These are phyloP conservation scores for Tuberolachnus salignus DNA, from an alignment of 2,888 invertebrate genomes.

Conservation along the genomic window DNA sequence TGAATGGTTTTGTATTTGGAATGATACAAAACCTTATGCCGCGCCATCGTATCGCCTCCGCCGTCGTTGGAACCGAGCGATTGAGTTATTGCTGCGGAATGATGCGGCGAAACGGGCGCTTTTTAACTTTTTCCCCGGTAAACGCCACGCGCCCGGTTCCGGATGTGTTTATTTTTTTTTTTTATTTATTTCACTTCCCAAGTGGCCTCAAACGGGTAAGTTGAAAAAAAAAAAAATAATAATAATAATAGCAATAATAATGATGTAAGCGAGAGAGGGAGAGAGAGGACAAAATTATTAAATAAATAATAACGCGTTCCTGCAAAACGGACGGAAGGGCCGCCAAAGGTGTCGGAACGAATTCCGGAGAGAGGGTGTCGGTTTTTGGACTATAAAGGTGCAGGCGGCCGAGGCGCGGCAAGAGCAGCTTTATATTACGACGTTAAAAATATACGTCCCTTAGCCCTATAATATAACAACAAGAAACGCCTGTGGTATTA, in stretches of 20 bases:
- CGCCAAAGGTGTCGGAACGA: conserved; percentile 28
- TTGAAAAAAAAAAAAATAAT: neutral
- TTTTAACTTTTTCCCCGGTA: conserved; percentile 48
- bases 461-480: neutral
- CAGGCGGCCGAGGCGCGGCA: neutral
- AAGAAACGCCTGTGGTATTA: conserved; percentile 32
- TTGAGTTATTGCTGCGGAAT: conserved; percentile 53
- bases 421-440: conserved; percentile 11
- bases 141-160: neutral
- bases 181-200: neutral
- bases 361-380: conserved; percentile 14
- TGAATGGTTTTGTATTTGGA: conserved; percentile 56
- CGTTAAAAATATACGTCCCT: conserved; percentile 32
- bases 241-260: neutral
- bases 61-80: conserved; percentile 28
- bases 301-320: conserved; percentile 28
- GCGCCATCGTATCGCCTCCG: neutral
- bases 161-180: conserved; percentile 34
- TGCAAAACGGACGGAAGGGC: neutral
- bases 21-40: conserved; percentile 54
- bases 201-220: neutral
- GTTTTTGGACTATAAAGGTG: conserved; percentile 13
- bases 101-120: conserved; percentile 53
- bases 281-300: too few species aligned
- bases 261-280: neutral